Conservation (phyloP, 2,888 invertebrate species). For the Tinea trinotella region DNA sequence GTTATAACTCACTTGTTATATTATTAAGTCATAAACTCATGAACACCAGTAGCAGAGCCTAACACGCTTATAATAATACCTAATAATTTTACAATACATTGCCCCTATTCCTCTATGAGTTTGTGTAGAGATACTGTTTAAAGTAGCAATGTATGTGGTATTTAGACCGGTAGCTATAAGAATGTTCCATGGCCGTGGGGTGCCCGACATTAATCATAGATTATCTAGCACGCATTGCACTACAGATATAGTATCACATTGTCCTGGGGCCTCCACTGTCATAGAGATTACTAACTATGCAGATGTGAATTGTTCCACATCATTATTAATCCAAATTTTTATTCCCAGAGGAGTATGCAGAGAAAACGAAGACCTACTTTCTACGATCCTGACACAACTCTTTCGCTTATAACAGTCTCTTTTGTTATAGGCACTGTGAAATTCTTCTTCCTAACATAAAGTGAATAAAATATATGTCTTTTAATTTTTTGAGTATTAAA, state of each 20-base stretch:
- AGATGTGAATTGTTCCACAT: background rate
- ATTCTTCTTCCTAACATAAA: too few relatives aligned
- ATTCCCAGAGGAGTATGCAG: background rate
- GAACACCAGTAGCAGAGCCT: constrained; percentile 14
- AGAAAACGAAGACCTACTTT: too few relatives aligned
- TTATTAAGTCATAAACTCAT: constrained; percentile 18
- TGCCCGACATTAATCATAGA: constrained; percentile 54
- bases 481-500: too few relatives aligned
- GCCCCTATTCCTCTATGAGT: background rate
- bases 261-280: constrained; percentile 37
- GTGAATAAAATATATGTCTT: too few relatives aligned
- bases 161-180: background rate
- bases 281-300: background rate
- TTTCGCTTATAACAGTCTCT: too few relatives aligned
- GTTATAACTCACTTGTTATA: constrained; percentile 10
- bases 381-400: too few relatives aligned
- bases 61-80: constrained; percentile 1
- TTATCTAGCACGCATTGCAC: constrained; percentile 31
- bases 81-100: background rate
- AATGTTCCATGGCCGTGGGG: constrained; percentile 25
- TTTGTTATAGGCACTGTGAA: too few relatives aligned
- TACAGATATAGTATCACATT: constrained; percentile 42
- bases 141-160: background rate
- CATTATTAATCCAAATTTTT: background rate
- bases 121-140: background rate